Evolutionary conservation across 2,797 vertebrate genomes (phyloP).

Genomic region (Cirrhinus molitorella): DNA sequence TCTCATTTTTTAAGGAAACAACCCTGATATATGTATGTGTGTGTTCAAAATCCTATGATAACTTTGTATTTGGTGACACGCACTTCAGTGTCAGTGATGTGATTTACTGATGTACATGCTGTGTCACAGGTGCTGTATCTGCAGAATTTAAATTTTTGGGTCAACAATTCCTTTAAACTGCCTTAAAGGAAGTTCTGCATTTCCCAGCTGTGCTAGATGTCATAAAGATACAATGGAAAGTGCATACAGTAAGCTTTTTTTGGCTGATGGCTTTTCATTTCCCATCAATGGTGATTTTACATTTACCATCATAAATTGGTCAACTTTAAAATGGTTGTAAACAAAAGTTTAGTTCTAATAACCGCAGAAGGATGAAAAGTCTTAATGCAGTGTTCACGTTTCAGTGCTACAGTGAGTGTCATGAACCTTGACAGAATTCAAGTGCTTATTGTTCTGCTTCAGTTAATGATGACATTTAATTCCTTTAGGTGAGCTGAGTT

Average conservation of each 20-base stretch:
- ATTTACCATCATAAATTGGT: not conserved
- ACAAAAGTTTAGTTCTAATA: not conserved
- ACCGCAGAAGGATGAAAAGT: not conserved
- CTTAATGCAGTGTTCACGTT: not conserved
- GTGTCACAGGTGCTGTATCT: not conserved
- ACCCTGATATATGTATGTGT: too few species aligned
- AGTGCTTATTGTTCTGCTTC: too few species aligned
- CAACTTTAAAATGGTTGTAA: not conserved
- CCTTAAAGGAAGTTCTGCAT: not conserved
- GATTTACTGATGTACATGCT: too few species aligned
- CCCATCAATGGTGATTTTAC: not conserved
- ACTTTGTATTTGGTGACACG: not conserved
- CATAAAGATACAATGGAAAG: slow-evolving; percentile 2
- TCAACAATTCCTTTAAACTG: not conserved
- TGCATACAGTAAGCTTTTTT: not conserved
- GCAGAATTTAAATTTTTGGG: not conserved
- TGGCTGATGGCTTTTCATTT: not conserved
- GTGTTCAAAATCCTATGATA: not conserved
- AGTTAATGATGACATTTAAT: not conserved
- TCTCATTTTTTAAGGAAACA: too few species aligned
- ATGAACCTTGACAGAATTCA: too few species aligned
- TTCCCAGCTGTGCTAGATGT: not conserved
- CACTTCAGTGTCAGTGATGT: not conserved
- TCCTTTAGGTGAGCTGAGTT: not conserved
- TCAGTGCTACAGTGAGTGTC: not conserved